phyloP scores from a whole-genome alignment of 2,888 invertebrate genomes.

The Pyrrhia umbra region DNA sequence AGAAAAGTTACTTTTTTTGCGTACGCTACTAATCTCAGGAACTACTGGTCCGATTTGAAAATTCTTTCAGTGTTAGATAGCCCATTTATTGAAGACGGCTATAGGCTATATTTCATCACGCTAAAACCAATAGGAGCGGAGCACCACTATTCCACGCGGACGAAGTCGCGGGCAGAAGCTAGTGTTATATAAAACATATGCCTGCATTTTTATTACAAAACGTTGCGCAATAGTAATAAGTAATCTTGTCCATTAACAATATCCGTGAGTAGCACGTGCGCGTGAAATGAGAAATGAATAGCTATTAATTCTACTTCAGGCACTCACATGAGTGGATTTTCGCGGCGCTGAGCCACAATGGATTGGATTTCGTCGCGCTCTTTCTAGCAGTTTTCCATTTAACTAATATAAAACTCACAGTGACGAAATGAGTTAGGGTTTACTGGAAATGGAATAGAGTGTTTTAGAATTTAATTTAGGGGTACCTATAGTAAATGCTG shows the following conservation, averaged over 20 bases:
- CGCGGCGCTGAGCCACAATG: constrained; percentile 60
- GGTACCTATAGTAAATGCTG: neutral
- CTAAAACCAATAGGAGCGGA: too few species aligned
- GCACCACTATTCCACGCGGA: too few species aligned
- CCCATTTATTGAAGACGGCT: too few species aligned
- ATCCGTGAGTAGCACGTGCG: constrained; percentile 61
- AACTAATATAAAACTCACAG: constrained; percentile 17
- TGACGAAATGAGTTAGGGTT: constrained; percentile 1
- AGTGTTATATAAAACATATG: too few species aligned
- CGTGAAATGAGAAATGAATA: constrained; percentile 74
- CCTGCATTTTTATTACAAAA: too few species aligned
- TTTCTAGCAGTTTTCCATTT: constrained; percentile 44
- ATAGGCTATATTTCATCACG: too few species aligned
- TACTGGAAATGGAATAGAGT: neutral
- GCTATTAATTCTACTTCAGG: constrained; percentile 71
- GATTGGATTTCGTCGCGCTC: constrained; percentile 51
- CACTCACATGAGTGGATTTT: constrained; percentile 62
- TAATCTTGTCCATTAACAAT: constrained; percentile 41
- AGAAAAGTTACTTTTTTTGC: too few species aligned
- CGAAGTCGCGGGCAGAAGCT: too few species aligned
- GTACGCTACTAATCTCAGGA: too few species aligned
- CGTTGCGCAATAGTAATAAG: constrained; percentile 9
- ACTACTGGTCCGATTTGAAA: too few species aligned
- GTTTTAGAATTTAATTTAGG: neutral
- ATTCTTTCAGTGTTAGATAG: too few species aligned